Evolutionary conservation across 2,797 vertebrate genomes (phyloP).

Genomic region (Sylvia borin): DNA sequence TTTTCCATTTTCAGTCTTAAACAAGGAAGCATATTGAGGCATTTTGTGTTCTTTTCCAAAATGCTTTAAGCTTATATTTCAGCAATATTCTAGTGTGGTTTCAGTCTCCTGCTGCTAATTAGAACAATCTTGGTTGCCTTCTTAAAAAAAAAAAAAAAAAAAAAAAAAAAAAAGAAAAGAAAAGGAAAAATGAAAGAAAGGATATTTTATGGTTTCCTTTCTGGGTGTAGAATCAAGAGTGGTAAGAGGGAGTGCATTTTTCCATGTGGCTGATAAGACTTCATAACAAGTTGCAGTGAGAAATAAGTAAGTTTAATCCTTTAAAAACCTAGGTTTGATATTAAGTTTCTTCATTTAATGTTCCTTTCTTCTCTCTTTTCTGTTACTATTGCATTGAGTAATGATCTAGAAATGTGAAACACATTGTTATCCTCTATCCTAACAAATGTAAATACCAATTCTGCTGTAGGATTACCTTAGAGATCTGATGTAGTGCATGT

Average conservation of each 20-base stretch:
- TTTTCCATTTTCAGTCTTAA: conserved; percentile 10
- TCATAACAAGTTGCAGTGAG: background rate
- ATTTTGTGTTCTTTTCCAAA: conserved; percentile 22
- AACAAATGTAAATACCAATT: background rate
- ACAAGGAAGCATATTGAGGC: background rate
- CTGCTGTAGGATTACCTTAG: background rate
- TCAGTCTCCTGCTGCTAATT: conserved; percentile 21
- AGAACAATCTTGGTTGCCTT: background rate
- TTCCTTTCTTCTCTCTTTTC: background rate
- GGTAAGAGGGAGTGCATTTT: background rate
- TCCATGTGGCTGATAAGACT: background rate
- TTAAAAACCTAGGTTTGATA: background rate
- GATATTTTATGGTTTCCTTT: background rate
- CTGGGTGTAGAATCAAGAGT: background rate
- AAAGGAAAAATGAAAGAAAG: background rate
- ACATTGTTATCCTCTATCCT: background rate
- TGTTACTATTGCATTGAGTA: background rate
- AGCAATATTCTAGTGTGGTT: background rate
- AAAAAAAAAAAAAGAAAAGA: background rate
- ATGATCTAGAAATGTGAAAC: background rate
- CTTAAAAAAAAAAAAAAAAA: background rate
- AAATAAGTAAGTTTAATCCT: background rate
- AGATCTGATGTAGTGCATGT: background rate
- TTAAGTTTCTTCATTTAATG: background rate
- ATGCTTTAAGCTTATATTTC: conserved; percentile 17